A percentile compares a stretch with the other conserved stretches of the same genome.
phyloP scores from a whole-genome alignment of 2,797 vertebrate species.

The Hypotaenidia philippensis region DNA sequence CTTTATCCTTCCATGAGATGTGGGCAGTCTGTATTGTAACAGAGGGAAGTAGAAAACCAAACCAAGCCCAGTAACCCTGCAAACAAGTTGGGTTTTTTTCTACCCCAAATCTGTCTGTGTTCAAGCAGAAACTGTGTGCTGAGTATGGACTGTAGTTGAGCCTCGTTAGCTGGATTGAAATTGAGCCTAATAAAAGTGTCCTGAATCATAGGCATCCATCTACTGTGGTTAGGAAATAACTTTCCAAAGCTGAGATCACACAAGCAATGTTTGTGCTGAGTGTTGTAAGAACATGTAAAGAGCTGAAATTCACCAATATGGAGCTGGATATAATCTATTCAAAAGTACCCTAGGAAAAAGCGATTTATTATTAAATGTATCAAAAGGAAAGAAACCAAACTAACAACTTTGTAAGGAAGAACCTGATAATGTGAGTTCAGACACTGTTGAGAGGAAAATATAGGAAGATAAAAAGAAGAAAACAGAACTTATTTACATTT shows the following conservation, averaged over 20 bases:
- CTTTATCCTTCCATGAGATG: background rate
- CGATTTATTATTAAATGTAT: background rate
- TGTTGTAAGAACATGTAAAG: background rate
- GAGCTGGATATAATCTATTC: background rate
- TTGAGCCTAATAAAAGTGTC: background rate
- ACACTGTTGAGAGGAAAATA: background rate
- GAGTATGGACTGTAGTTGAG: background rate
- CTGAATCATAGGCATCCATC: background rate
- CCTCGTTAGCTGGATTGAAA: background rate
- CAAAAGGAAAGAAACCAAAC: background rate
- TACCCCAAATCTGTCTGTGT: background rate
- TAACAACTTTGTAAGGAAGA: background rate
- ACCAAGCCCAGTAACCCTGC: background rate
- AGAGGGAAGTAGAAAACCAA: background rate
- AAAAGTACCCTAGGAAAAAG: background rate
- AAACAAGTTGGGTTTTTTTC: background rate
- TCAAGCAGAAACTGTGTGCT: background rate
- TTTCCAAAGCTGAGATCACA: background rate
- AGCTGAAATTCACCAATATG: background rate
- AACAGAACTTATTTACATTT: background rate
- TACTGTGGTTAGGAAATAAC: background rate
- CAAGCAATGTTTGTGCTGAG: background rate
- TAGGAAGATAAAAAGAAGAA: background rate
- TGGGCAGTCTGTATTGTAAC: background rate
- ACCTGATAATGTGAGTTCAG: background rate